Conservation (phyloP, 2,797 vertebrate species). For the Eospalax fontanierii region DNA sequence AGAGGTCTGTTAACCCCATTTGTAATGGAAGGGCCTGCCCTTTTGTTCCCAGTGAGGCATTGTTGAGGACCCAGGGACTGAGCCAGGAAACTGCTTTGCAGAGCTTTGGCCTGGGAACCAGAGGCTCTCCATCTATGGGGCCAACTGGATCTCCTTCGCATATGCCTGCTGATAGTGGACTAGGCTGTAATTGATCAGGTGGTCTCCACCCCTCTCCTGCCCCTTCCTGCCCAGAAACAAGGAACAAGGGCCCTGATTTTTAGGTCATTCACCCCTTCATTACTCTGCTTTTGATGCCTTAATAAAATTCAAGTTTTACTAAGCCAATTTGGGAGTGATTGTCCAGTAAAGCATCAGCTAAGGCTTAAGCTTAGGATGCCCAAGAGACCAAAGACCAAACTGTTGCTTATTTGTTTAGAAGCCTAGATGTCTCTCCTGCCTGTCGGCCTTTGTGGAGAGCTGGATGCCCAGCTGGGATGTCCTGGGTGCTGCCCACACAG, state of each 20-base stretch:
- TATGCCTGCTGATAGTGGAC: conserved; percentile 57
- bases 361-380: conserved; percentile 35
- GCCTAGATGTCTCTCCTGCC: conserved; percentile 70
- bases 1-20: conserved; percentile 90
- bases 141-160: conserved; percentile 48
- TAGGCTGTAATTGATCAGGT: conserved; percentile 44
- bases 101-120: conserved; percentile 60
- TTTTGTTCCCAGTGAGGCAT: background rate
- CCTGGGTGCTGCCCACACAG: background rate
- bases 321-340: conserved; percentile 57
- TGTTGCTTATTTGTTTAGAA: conserved; percentile 73
- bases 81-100: conserved; percentile 48
- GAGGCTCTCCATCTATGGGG: conserved; percentile 23
- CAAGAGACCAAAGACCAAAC: background rate
- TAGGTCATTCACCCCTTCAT: conserved; percentile 67
- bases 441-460: conserved; percentile 49
- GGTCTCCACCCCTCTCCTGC: background rate
- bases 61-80: background rate
- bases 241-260: conserved; percentile 51
- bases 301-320: conserved; percentile 47
- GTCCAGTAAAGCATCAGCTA: conserved; percentile 43
- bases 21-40: conserved; percentile 81
- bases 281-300: conserved; percentile 74
- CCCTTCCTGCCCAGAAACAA: conserved; percentile 57
- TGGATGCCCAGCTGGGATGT: conserved; percentile 71